These are phyloP conservation scores for Chionomys nivalis DNA, from an alignment of 2,113 vertebrate genomes.

Conservation along the genomic window DNA sequence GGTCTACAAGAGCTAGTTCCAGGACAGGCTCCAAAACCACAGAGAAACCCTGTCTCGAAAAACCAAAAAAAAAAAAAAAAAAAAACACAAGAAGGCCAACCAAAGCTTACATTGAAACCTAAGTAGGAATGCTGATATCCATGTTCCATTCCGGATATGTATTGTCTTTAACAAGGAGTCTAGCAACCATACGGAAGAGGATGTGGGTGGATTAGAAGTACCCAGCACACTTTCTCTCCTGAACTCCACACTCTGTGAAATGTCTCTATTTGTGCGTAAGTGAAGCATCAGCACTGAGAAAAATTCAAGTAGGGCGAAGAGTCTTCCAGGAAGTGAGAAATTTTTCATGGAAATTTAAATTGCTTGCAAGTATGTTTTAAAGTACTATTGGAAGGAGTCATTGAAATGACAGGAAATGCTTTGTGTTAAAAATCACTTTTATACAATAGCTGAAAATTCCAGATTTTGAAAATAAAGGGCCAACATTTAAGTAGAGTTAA, in stretches of 20 bases:
- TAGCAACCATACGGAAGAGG: neutral
- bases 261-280: neutral
- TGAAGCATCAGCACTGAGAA: slow-evolving; percentile 5
- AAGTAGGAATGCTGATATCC: neutral
- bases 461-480: slow-evolving; percentile 53
- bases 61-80: too few relatives aligned
- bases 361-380: neutral
- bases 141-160: neutral
- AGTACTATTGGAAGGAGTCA: neutral
- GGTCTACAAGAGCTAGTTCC: too few relatives aligned
- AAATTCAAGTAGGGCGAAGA: neutral
- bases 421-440: slow-evolving; percentile 34
- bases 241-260: neutral
- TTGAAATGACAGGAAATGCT: slow-evolving; percentile 41
- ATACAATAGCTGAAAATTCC: neutral
- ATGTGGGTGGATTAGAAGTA: neutral
- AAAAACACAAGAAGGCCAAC: neutral
- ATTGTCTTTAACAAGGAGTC: neutral
- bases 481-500: slow-evolving; percentile 3
- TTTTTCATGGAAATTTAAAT: neutral
- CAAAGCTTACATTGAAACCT: neutral
- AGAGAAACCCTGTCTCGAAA: too few relatives aligned
- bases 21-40: too few relatives aligned
- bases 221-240: neutral
- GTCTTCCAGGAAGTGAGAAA: slow-evolving; percentile 48